A percentile compares a stretch with the other conserved stretches of the same genome.
Conservation (phyloP, 2,888 invertebrate species). For the Cheiracanthium punctorium region DNA sequence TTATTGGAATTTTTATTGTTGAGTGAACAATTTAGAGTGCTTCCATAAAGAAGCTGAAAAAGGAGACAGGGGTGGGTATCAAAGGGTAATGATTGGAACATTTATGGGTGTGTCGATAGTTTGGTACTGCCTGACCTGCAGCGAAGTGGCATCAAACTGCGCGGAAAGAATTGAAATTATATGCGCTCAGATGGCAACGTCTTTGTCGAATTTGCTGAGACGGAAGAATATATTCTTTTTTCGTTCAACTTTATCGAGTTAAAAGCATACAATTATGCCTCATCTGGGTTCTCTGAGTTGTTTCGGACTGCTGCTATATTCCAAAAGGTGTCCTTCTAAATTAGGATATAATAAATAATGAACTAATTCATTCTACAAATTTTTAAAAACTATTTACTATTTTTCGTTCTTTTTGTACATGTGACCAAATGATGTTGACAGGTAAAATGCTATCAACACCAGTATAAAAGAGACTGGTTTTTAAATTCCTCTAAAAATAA, state of each 20-base stretch:
- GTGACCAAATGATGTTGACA: no score
- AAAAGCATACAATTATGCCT: background rate
- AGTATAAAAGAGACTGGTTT: no score
- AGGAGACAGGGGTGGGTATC: slow-evolving; percentile 30
- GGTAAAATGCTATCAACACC: no score
- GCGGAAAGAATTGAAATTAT: slow-evolving; percentile 22
- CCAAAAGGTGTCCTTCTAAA: no score
- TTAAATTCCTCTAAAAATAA: no score
- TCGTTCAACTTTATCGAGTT: background rate
- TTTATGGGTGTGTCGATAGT: slow-evolving; percentile 33
- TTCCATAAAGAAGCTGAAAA: slow-evolving; percentile 37
- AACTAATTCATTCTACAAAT: no score
- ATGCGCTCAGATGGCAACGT: slow-evolving; percentile 25
- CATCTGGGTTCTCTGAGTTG: background rate
- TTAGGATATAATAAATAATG: no score
- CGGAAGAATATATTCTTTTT: background rate
- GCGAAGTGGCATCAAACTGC: slow-evolving; percentile 15
- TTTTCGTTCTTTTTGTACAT: no score
- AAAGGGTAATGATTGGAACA: slow-evolving; percentile 61
- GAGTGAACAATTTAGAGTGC: slow-evolving; percentile 54
- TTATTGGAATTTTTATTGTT: slow-evolving; percentile 62
- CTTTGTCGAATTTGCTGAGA: background rate
- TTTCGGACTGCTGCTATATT: background rate
- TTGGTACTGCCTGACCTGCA: background rate
- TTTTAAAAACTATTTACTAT: no score